phyloP scores from a whole-genome alignment of 2,888 invertebrate genomes.

The Lydus trimaculatus region DNA sequence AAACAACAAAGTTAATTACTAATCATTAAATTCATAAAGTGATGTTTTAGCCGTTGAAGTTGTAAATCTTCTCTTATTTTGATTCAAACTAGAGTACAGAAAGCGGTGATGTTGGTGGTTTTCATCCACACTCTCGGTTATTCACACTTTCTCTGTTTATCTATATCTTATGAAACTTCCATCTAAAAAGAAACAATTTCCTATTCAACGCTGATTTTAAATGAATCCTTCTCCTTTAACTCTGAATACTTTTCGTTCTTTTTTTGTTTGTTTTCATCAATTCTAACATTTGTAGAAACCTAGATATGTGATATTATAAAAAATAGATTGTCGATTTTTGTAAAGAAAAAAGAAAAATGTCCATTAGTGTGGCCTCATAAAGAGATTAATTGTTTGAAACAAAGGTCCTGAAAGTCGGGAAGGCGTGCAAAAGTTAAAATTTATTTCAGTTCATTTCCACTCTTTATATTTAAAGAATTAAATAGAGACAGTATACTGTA shows the following conservation, averaged over 20 bases:
- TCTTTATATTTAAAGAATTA: constrained; percentile 41
- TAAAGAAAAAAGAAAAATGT: neutral
- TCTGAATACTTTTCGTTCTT: neutral
- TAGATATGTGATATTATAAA: neutral
- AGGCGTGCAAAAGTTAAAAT: constrained; percentile 44
- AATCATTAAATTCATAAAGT: too few species aligned
- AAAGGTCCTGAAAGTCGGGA: constrained; percentile 42
- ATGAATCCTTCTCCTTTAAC: neutral
- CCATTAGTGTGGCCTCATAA: constrained; percentile 41
- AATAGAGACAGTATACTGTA: constrained; percentile 28
- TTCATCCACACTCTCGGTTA: too few species aligned
- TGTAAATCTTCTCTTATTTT: too few species aligned
- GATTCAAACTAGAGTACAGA: too few species aligned
- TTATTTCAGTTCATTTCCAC: constrained; percentile 46
- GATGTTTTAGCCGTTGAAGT: neutral
- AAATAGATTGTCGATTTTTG: neutral
- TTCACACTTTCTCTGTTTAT: too few species aligned
- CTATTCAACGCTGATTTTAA: neutral
- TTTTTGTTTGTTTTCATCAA: neutral
- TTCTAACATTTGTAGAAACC: neutral
- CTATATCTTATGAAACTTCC: neutral
- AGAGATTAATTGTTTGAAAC: constrained; percentile 45
- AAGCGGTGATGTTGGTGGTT: too few species aligned
- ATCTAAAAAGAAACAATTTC: neutral
- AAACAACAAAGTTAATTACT: too few species aligned